Base-by-base conservation (phyloP, 37 sponge, comb jelly and placozoan species). In the Ephydatia muelleri region DNA sequence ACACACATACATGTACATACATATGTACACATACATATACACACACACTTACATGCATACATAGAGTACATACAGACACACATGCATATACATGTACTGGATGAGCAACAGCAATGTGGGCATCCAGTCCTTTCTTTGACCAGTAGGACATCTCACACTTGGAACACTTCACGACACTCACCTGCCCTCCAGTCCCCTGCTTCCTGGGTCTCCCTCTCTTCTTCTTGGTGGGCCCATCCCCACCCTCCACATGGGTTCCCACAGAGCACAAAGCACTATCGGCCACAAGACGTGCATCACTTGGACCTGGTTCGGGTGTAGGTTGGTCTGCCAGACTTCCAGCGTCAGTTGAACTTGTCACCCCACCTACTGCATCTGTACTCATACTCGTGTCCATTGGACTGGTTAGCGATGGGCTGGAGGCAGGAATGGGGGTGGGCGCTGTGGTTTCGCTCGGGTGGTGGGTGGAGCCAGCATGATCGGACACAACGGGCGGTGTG, bases 81-180 rank as follows among this genome's bases (percentile, higher is more conserved):
- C n/a, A n/a, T n/a, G n/a, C n/a, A n/a, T n/a, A n/a, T n/a, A 84
- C 34, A 8, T 79, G 36, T 3, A 36, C 33, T 3, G 80, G 76
- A 40, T 86, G 87, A 6, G 19, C 81, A 5, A 8, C 32, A 8
- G 21, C 48, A 43, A 83, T 31, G 80, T 88, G 89, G 22, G 65
- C 77, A 34, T 78, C 49, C 22, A 88, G 74, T 3, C 83, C 75
- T 6, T 35, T 5, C 33, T 78, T 82, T 28, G 75, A 83, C 16
- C 84, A 65, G 79, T 82, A 88, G 2, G 37, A 5, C 29, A 78
- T 71, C 29, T 32, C 84, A 71, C 89, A 88, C 23, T 78, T 35
- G 5, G 49, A 26, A 68, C 89, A 88, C 5, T 65, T n/a, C 5
- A 31, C 37, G 22, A 19, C 22, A 19, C 19, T 65, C 67, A 65